phyloP scores from a whole-genome alignment of 2,888 invertebrate genomes.

The Luffia ferchaultella region DNA sequence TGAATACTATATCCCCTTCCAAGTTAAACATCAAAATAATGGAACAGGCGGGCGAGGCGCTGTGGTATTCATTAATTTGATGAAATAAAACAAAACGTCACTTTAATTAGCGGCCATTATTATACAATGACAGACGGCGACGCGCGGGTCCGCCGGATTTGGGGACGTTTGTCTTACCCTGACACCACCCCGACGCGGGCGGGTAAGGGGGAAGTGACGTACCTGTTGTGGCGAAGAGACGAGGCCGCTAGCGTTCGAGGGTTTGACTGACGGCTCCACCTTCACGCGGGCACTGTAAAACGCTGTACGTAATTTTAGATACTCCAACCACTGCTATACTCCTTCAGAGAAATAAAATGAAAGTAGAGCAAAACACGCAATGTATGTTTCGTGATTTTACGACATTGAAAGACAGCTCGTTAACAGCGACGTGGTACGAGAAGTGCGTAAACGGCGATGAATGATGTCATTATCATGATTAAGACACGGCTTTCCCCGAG shows the following conservation, averaged over 20 bases:
- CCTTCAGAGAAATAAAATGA: background rate
- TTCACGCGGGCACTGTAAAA: conserved; percentile 6
- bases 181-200: conserved; percentile 2
- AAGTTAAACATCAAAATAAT: too few species aligned
- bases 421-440: conserved; percentile 17
- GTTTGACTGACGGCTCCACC: conserved; percentile 41
- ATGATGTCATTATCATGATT: conserved; percentile 58
- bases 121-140: conserved; percentile 36
- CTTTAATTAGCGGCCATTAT: conserved; percentile 46
- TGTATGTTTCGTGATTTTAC: background rate
- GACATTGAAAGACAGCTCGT: background rate
- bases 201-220: conserved; percentile 15
- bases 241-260: conserved; percentile 24
- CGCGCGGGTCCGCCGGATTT: conserved; percentile 18
- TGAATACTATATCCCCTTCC: too few species aligned
- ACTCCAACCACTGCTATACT: conserved; percentile 24
- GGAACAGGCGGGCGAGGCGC: background rate
- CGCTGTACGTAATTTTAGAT: conserved; percentile 12
- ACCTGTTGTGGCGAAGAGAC: conserved; percentile 34
- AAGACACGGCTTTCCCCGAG: conserved; percentile 40
- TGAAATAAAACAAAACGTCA: conserved; percentile 49
- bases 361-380: background rate
- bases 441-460: conserved; percentile 44
- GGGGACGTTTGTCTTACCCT: conserved; percentile 31
- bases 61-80: conserved; percentile 17